phyloP scores from a whole-genome alignment of 2,113 vertebrate species.

The Passer montanus region DNA sequence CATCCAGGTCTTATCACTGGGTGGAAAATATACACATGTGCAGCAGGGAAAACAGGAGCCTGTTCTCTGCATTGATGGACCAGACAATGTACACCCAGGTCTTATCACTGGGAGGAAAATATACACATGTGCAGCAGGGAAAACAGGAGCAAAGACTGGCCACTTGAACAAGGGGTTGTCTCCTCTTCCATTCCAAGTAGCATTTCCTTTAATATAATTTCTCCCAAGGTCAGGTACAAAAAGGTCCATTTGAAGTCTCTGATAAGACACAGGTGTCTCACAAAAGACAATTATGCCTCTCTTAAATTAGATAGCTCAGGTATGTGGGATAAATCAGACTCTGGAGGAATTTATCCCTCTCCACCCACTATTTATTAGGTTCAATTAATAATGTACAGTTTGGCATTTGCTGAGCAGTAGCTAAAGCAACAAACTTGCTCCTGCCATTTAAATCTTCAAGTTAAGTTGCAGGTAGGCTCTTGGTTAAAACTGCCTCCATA shows the following conservation, averaged over 20 bases:
- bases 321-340: background rate
- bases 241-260: background rate
- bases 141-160: background rate
- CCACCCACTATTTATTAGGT: background rate
- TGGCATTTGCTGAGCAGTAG: background rate
- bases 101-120: background rate
- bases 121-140: fast-evolving
- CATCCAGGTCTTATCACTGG: background rate
- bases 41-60: too few relatives aligned
- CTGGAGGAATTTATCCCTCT: background rate
- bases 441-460: background rate
- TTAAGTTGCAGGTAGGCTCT: background rate
- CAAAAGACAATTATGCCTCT: background rate
- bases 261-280: background rate
- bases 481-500: background rate
- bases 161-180: background rate
- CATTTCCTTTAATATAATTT: background rate
- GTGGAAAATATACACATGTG: fast-evolving
- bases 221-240: fast-evolving
- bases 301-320: background rate
- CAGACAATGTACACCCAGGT: background rate
- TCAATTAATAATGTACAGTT: background rate
- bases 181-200: background rate
- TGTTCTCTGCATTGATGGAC: background rate
- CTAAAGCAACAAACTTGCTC: background rate